Evolutionary conservation across 2,888 invertebrate genomes (phyloP).

Genomic region (Molorchus minor): DNA sequence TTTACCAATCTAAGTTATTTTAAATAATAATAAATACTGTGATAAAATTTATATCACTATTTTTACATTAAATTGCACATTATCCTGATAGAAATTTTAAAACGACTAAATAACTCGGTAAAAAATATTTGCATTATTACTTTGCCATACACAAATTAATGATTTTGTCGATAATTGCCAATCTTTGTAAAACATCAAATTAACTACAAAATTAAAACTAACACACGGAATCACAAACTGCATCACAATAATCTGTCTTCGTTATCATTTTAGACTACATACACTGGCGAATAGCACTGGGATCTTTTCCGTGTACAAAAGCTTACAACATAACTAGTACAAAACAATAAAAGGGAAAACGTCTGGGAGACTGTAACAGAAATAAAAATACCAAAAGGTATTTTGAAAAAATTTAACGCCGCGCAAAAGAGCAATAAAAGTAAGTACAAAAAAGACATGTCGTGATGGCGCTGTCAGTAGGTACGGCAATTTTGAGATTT

Average conservation of each 20-base stretch:
- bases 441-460: slow-evolving; percentile 12
- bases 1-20: slow-evolving; percentile 12
- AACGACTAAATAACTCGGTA: slow-evolving; percentile 5
- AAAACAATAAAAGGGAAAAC: not conserved
- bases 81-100: slow-evolving; percentile 5
- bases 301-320: not conserved
- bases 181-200: slow-evolving; percentile 19
- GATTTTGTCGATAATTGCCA: slow-evolving; percentile 28
- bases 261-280: not conserved
- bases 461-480: slow-evolving; percentile 25
- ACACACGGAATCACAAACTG: not conserved
- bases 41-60: no score
- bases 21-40: slow-evolving; percentile 11
- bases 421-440: slow-evolving; percentile 2
- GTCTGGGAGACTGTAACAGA: slow-evolving; percentile 3
- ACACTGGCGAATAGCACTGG: not conserved
- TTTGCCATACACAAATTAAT: not conserved
- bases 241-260: not conserved
- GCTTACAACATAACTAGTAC: not conserved
- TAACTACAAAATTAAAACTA: not conserved
- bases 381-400: slow-evolving; percentile 7
- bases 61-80: slow-evolving; percentile 17
- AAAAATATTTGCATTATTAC: slow-evolving; percentile 15
- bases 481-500: slow-evolving; percentile 22
- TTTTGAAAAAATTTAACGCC: slow-evolving; percentile 4